Conservation (phyloP, 2,888 invertebrate genomes). For the Cynaeus angustus region DNA sequence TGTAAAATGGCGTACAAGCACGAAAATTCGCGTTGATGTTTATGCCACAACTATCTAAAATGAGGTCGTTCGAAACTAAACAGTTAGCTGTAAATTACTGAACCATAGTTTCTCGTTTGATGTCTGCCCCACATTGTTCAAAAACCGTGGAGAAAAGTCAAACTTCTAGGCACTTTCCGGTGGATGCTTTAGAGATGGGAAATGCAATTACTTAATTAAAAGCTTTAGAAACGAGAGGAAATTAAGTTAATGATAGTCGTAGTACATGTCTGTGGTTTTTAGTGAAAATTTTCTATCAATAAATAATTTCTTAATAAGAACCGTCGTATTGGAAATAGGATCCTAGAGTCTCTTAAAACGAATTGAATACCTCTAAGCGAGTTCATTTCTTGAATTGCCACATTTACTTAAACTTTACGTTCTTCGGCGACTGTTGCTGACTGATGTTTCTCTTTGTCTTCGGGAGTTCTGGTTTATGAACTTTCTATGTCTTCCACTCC, state of each 20-base stretch:
- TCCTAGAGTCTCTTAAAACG: slow-evolving; percentile 42
- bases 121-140: not conserved
- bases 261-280: not conserved
- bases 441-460: slow-evolving; percentile 65
- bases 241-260: slow-evolving; percentile 64
- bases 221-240: slow-evolving; percentile 63
- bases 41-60: not conserved
- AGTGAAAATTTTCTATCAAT: too few species aligned
- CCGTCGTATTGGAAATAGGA: not conserved
- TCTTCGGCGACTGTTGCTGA: slow-evolving; percentile 59
- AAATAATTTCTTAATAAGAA: not conserved
- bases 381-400: slow-evolving; percentile 59
- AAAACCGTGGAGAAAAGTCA: slow-evolving; percentile 7
- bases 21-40: too few species aligned
- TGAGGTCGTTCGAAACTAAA: not conserved
- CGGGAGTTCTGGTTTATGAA: slow-evolving; percentile 60
- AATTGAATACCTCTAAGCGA: slow-evolving; percentile 57
- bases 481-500: slow-evolving; percentile 62
- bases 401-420: slow-evolving; percentile 53
- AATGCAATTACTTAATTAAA: slow-evolving; percentile 69
- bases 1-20: too few species aligned
- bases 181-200: slow-evolving; percentile 53
- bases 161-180: not conserved
- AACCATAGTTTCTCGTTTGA: slow-evolving; percentile 4
- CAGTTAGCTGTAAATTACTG: not conserved